Evolutionary conservation across 2,113 vertebrate species (phyloP).

Genomic region (Axis porcinus): DNA sequence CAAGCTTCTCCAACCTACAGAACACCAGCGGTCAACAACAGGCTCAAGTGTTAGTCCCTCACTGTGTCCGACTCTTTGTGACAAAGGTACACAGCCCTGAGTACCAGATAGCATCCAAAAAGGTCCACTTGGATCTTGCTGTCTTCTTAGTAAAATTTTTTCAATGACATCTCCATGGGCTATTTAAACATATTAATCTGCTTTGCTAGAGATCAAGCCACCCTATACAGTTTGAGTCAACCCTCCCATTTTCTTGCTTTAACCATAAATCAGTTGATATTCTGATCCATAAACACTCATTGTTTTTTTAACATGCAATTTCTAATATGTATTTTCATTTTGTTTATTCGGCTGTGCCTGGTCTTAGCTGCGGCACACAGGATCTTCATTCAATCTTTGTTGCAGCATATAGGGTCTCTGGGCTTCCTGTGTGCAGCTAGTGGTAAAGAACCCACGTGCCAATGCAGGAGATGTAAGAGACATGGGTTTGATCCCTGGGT

Average conservation of each 20-base stretch:
- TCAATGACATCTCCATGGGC: background rate
- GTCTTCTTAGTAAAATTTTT: background rate
- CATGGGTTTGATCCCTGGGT: background rate
- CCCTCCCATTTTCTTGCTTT: background rate
- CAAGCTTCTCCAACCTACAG: background rate
- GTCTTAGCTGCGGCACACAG: background rate
- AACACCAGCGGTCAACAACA: background rate
- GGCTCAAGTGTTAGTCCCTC: background rate
- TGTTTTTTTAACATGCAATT: background rate
- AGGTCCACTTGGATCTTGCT: background rate
- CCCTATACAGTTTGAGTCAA: background rate
- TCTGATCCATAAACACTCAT: background rate
- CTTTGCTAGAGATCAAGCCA: background rate
- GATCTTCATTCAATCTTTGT: background rate
- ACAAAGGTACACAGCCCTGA: background rate
- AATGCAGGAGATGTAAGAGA: background rate
- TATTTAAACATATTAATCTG: background rate
- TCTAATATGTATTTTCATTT: background rate
- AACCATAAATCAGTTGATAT: background rate
- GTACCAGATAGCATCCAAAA: background rate
- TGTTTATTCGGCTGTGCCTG: fast-evolving
- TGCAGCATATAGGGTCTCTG: background rate
- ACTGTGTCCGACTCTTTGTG: background rate
- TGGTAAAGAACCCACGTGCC: background rate
- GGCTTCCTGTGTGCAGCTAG: background rate